phyloP scores from a whole-genome alignment of 2,888 invertebrate genomes.

The Drosophila ustulata region DNA sequence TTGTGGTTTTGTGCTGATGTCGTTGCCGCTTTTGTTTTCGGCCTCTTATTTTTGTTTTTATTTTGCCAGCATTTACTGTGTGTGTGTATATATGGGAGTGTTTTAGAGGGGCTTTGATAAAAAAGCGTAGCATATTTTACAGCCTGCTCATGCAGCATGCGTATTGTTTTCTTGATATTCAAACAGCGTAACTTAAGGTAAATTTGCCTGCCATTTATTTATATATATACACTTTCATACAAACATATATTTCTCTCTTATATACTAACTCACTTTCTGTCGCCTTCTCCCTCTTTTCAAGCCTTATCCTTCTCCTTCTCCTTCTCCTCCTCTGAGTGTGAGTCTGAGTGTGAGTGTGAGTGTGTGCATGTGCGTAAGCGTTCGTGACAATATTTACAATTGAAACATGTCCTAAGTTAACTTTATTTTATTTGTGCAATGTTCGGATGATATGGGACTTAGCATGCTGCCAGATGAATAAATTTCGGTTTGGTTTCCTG shows the following conservation, averaged over 20 bases:
- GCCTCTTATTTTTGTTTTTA: constrained; percentile 45
- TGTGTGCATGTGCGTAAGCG: constrained; percentile 25
- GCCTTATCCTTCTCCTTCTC: neutral
- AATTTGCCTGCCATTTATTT: constrained; percentile 52
- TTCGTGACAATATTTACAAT: constrained; percentile 73
- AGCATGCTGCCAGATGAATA: constrained; percentile 35
- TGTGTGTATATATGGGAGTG: constrained; percentile 3
- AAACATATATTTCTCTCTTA: constrained; percentile 10
- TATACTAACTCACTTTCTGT: neutral
- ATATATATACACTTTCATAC: constrained; percentile 5
- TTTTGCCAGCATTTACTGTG: constrained; percentile 39
- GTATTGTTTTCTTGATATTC: constrained; percentile 61
- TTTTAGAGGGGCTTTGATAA: constrained; percentile 55
- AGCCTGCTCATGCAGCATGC: constrained; percentile 50
- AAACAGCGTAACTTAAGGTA: constrained; percentile 61
- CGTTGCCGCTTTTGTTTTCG: constrained; percentile 52
- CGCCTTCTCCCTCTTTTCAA: too few relatives aligned
- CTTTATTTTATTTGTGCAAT: constrained; percentile 70
- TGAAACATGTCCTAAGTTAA: constrained; percentile 60
- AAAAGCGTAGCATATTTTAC: constrained; percentile 61
- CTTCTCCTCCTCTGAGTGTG: too few relatives aligned
- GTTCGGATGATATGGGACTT: constrained; percentile 39
- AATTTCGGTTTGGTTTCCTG: constrained; percentile 30
- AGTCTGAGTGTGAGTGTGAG: neutral
- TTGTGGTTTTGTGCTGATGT: constrained; percentile 71